Evolutionary conservation across 2,888 invertebrate species (phyloP), one percentile per base, ranked within the genome.

Genomic region (Diarsia brunnea): DNA sequence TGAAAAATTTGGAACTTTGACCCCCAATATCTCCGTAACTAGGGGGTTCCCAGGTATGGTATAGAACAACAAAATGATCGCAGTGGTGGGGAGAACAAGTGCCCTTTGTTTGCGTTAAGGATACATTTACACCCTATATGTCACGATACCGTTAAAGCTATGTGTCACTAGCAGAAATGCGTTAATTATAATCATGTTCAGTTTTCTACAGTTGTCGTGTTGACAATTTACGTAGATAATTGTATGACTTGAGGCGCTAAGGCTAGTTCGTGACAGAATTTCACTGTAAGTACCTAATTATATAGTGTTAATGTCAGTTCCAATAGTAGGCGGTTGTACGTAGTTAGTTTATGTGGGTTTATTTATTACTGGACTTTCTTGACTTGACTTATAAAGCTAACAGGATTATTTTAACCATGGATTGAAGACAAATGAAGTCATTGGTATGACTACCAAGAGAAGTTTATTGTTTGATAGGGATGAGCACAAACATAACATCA

Each of bases 201-300:
- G 43, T 43, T 49, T 43, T 55, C 19, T 24, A 10, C 21, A 24
- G 31, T 51, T 61, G 8, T 27, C 11, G 12, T n/a, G 0, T 68
- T 45, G 16, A 61, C 24, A 2, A 53, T 38, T 68, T 16, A n/a
- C 5, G 5, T 51, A n/a, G n/a, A 47, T 19, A 61, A 27, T 58
- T 27, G 27, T 5, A 27, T 27, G 58, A 58, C 27, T 58, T 11
- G n/a, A 27, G 10, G 27, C 24, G 43, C 3, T 24, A 43, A 51
- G 45, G 70, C 4, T 45, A 12, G n/a, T 55, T 69, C n/a, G 19
- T 31, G 43, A 11, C 16, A 51, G 24, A 51, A 58, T 60, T 31
- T 75, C 47, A 10, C 27, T 45, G 7, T 53, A 16, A 31, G 49
- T 27, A 19, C 19, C 31, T 76, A 47, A 47, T 75, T 53, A 53